These are phyloP conservation scores for Phaethon lepturus DNA, from an alignment of 2,113 vertebrate species.

Conservation along the genomic window DNA sequence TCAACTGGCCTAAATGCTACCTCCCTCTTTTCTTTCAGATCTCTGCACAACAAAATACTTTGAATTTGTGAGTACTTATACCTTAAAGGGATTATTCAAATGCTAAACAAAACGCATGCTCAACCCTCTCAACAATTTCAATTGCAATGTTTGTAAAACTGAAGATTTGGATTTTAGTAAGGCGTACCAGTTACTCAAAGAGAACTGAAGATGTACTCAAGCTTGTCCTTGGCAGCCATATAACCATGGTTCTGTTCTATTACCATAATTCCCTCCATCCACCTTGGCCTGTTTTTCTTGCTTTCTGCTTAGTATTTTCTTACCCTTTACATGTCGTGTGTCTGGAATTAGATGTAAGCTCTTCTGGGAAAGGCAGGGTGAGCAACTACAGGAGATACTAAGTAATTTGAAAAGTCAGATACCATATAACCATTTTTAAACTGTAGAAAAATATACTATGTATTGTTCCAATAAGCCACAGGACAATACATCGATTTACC, in stretches of 20 bases:
- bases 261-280: background rate
- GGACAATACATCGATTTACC: background rate
- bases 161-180: background rate
- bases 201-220: background rate
- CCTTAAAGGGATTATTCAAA: background rate
- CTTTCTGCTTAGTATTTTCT: background rate
- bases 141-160: background rate
- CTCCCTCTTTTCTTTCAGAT: background rate
- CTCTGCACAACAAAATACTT: background rate
- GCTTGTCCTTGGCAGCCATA: background rate
- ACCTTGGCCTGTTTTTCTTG: background rate
- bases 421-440: background rate
- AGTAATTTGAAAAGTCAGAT: background rate
- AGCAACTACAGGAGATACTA: background rate
- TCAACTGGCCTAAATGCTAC: no score
- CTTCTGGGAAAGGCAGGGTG: background rate
- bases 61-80: background rate
- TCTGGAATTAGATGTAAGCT: background rate
- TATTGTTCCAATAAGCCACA: background rate
- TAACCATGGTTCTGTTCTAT: background rate
- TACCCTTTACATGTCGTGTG: background rate
- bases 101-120: background rate
- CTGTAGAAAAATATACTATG: background rate
- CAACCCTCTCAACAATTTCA: background rate
- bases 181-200: background rate